Evolutionary conservation across 2,888 invertebrate genomes (phyloP).

Genomic region (Aphodius granarius): DNA sequence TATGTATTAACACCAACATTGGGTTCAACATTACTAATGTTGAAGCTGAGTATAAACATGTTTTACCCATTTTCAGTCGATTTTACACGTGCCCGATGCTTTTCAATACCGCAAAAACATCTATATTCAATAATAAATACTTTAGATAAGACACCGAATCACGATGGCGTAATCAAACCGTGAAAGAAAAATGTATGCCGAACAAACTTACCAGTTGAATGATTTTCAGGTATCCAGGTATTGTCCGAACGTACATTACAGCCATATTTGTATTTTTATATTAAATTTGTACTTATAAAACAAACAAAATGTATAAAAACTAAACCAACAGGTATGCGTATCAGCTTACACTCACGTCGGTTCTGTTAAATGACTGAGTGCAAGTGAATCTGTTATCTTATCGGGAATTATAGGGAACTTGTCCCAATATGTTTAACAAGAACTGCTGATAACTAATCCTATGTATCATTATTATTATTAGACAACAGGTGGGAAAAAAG

Average conservation of each 20-base stretch:
- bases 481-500: neutral
- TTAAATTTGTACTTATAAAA: neutral
- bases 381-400: neutral
- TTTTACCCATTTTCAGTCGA: too few relatives aligned
- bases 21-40: too few relatives aligned
- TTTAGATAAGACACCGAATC: neutral
- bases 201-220: conserved; percentile 1
- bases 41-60: too few relatives aligned
- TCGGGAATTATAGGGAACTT: neutral
- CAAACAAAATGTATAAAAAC: neutral
- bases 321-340: neutral
- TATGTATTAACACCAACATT: too few relatives aligned
- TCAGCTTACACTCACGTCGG: neutral
- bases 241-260: neutral
- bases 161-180: neutral
- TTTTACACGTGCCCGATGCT: too few relatives aligned
- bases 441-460: neutral
- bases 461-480: neutral
- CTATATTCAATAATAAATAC: too few relatives aligned
- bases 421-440: neutral
- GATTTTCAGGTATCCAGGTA: neutral
- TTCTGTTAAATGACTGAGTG: neutral
- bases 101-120: too few relatives aligned
- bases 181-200: neutral
- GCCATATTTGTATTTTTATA: neutral